Conservation (phyloP, 2,797 vertebrate genomes). For the Darevskia nairensis region DNA sequence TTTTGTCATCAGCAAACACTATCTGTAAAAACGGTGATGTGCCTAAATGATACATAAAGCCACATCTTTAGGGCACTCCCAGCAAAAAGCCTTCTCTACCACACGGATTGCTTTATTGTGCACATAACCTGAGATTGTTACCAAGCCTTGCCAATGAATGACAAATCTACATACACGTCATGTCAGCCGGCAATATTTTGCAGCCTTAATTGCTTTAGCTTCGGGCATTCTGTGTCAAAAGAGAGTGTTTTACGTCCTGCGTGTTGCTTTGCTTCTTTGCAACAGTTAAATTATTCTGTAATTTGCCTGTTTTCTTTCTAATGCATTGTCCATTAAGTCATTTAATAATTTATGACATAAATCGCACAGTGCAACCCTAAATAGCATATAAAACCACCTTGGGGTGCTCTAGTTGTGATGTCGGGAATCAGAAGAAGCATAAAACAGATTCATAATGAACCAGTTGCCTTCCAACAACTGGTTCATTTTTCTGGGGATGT, state of each 20-base stretch:
- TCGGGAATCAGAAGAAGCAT: constrained; percentile 53
- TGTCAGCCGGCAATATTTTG: constrained; percentile 86
- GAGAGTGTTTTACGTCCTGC: constrained; percentile 83
- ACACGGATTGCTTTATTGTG: constrained; percentile 77
- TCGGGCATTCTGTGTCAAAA: constrained; percentile 84
- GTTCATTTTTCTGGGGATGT: background rate
- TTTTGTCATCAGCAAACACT: constrained; percentile 64
- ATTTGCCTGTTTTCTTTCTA: constrained; percentile 84
- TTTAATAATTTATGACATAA: constrained; percentile 83
- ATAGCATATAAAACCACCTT: constrained; percentile 70
- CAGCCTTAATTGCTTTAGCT: constrained; percentile 87
- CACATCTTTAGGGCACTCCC: constrained; percentile 69
- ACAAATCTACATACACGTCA: constrained; percentile 88
- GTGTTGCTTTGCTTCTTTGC: constrained; percentile 82
- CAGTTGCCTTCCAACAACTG: constrained; percentile 27
- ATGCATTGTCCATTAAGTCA: constrained; percentile 84
- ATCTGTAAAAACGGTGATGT: constrained; percentile 60
- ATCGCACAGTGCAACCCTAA: constrained; percentile 76
- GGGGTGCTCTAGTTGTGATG: constrained; percentile 56
- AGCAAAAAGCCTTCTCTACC: constrained; percentile 75
- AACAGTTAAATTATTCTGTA: constrained; percentile 86
- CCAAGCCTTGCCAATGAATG: constrained; percentile 84
- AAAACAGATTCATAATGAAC: constrained; percentile 54
- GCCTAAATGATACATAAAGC: constrained; percentile 74
- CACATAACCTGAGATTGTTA: constrained; percentile 78